Evolutionary conservation across 1,140 invertebrate genomes (phyloP).

Genomic region (Leptinotarsa defecta): DNA sequence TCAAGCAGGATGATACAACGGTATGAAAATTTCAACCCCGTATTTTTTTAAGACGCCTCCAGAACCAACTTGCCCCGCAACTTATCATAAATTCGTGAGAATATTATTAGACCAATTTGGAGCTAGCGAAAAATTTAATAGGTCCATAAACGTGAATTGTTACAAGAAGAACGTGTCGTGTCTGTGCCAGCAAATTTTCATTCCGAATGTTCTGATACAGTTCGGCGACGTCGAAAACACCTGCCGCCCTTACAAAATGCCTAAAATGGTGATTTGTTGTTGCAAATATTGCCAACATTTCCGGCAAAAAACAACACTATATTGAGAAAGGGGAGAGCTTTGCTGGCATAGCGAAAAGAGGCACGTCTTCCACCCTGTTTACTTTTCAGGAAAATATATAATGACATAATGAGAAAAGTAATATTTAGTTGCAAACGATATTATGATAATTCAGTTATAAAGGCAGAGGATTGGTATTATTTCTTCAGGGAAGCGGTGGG

Average conservation of each 20-base stretch:
- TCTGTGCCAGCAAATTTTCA: constrained; percentile 24
- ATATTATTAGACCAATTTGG: neutral
- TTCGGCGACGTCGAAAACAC: constrained; percentile 23
- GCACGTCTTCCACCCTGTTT: neutral
- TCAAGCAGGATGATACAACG: too few relatives aligned
- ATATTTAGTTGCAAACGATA: too few relatives aligned
- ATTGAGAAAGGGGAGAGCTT: neutral
- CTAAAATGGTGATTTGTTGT: constrained; percentile 27
- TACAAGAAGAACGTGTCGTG: constrained; percentile 21
- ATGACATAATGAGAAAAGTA: too few relatives aligned
- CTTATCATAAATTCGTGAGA: neutral
- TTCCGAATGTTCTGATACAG: constrained; percentile 24
- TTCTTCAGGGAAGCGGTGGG: too few relatives aligned
- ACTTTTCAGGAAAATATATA: neutral
- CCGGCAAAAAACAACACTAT: constrained; percentile 15
- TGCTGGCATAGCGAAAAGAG: neutral
- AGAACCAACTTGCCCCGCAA: neutral
- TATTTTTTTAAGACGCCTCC: too few relatives aligned
- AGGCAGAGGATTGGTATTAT: too few relatives aligned
- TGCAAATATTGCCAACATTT: constrained; percentile 28
- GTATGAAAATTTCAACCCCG: too few relatives aligned
- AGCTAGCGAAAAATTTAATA: constrained; percentile 8
- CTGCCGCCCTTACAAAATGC: constrained; percentile 10
- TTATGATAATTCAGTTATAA: too few relatives aligned
- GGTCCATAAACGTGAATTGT: constrained; percentile 26